These are phyloP conservation scores for Tupaia chinensis DNA, from an alignment of 2,113 vertebrate genomes.

Conservation along the genomic window DNA sequence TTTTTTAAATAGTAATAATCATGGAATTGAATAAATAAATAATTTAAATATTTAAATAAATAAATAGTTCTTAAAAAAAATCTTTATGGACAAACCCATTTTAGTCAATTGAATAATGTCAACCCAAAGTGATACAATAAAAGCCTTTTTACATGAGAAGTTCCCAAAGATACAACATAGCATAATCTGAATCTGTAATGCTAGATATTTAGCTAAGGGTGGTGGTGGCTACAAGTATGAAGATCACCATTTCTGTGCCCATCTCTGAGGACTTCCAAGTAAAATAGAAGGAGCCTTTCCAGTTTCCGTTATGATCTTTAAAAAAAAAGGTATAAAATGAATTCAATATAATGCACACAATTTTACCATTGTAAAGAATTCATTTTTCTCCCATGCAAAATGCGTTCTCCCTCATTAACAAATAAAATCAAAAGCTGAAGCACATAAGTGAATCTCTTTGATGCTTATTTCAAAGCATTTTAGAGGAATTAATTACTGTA, in stretches of 20 bases:
- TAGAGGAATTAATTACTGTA: slow-evolving; percentile 71
- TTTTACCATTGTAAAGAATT: slow-evolving; percentile 37
- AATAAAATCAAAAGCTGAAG: slow-evolving; percentile 73
- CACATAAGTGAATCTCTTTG: slow-evolving; percentile 67
- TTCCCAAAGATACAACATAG: background rate
- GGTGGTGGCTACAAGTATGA: background rate
- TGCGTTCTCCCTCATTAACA: slow-evolving; percentile 66
- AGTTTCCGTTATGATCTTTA: background rate
- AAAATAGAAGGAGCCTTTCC: background rate
- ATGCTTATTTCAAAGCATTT: slow-evolving; percentile 80
- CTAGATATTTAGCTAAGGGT: background rate
- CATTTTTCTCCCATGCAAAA: slow-evolving; percentile 43
- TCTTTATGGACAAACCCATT: background rate
- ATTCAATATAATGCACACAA: background rate
- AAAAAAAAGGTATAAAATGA: background rate
- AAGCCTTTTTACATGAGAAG: slow-evolving; percentile 40
- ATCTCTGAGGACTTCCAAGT: background rate
- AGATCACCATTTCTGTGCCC: background rate
- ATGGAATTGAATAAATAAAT: too few relatives aligned
- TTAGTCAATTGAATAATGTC: background rate
- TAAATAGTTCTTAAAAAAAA: background rate
- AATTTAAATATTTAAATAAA: too few relatives aligned
- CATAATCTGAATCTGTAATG: background rate
- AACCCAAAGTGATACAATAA: background rate
- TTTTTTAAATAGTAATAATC: too few relatives aligned